Conservation (phyloP, 2,888 invertebrate genomes). For the Aphodius sticticus region DNA sequence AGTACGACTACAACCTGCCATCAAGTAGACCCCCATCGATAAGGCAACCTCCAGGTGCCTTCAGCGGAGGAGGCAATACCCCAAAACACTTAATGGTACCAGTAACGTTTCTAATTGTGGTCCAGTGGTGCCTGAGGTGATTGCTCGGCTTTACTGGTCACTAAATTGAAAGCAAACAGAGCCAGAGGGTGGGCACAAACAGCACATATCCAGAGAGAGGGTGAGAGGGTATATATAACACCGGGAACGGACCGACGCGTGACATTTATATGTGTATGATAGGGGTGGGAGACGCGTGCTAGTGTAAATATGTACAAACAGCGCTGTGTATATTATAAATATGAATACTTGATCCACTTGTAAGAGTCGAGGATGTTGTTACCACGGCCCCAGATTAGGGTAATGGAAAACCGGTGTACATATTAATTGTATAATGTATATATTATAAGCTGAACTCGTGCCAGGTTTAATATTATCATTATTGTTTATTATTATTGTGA, state of each 20-base stretch:
- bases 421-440: neutral
- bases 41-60: slow-evolving; percentile 57
- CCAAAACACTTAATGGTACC: slow-evolving; percentile 18
- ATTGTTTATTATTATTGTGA: neutral
- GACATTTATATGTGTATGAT: slow-evolving; percentile 19
- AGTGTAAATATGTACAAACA: slow-evolving; percentile 51
- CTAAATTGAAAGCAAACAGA: slow-evolving; percentile 28
- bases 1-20: slow-evolving; percentile 57
- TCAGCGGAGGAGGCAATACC: slow-evolving; percentile 45
- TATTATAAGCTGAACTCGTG: slow-evolving; percentile 4
- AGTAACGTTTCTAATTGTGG: slow-evolving; percentile 37
- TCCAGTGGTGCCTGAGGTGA: slow-evolving; percentile 50
- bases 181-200: slow-evolving; percentile 6
- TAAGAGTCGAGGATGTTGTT: neutral
- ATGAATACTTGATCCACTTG: neutral
- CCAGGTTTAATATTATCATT: neutral
- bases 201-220: neutral
- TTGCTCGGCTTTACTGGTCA: slow-evolving; percentile 32
- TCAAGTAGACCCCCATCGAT: slow-evolving; percentile 59
- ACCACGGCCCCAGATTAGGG: neutral
- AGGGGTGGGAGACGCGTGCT: neutral
- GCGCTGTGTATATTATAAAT: slow-evolving; percentile 38
- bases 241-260: slow-evolving; percentile 13
- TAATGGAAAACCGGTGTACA: slow-evolving; percentile 4
- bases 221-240: neutral